Conservation (phyloP, 2,797 vertebrate species). For the Neomorphus geoffroyi region DNA sequence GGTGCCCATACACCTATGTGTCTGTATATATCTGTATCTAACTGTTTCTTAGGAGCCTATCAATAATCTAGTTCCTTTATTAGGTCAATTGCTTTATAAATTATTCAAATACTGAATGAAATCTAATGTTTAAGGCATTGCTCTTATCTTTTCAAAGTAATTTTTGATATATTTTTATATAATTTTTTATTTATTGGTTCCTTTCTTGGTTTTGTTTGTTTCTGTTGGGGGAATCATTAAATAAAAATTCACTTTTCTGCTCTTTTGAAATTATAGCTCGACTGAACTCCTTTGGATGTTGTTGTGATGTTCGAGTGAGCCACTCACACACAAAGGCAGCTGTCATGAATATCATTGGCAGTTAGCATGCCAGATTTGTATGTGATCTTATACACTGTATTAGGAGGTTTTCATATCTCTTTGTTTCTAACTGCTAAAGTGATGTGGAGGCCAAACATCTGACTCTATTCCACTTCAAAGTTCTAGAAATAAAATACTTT, state of each 20-base stretch:
- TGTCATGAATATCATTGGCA: neutral
- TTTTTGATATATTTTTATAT: neutral
- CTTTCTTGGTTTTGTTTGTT: neutral
- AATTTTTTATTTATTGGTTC: neutral
- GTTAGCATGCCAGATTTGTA: neutral
- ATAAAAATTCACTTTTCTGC: neutral
- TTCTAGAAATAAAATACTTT: neutral
- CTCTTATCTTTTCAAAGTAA: neutral
- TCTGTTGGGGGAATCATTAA: neutral
- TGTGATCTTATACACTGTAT: neutral
- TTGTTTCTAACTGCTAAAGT: neutral
- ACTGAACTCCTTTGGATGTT: neutral
- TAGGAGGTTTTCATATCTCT: no score
- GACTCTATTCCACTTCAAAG: neutral
- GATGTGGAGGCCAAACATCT: neutral
- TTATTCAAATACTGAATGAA: neutral
- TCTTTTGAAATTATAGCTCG: neutral
- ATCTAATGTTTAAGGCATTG: neutral
- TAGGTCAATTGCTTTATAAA: neutral
- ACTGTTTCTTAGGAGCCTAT: neutral
- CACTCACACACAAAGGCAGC: neutral
- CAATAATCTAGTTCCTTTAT: neutral
- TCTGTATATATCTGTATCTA: neutral
- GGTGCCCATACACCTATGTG: neutral
- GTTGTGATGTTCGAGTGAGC: neutral